A percentile compares a stretch with the other conserved stretches of the same genome.
These are phyloP conservation scores for Aldrovandia affinis DNA, from an alignment of 2,797 vertebrate genomes.

Conservation along the genomic window DNA sequence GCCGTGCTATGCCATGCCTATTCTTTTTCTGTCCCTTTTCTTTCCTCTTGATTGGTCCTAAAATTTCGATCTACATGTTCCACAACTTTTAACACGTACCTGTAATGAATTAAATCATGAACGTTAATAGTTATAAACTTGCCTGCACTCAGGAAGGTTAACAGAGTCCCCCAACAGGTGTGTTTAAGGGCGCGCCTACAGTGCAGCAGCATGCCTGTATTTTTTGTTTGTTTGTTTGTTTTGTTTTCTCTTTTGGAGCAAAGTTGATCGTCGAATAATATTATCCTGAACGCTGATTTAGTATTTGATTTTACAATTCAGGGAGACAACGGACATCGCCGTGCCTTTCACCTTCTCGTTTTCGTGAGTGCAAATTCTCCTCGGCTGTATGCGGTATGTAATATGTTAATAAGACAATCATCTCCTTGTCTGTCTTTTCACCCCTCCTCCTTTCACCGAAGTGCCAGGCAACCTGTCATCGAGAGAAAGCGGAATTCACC, in stretches of 20 bases:
- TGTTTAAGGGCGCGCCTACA: background rate
- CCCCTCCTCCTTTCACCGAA: background rate
- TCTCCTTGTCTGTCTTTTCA: conserved; percentile 5
- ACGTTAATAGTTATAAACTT: conserved; percentile 34
- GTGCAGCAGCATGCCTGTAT: background rate
- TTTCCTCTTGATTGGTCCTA: no score
- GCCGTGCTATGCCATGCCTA: no score
- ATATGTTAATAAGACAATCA: conserved; percentile 1
- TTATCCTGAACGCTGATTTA: background rate
- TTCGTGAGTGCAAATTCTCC: background rate
- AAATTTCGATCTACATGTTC: background rate
- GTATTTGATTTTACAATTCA: background rate
- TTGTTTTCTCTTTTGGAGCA: background rate
- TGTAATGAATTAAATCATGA: background rate
- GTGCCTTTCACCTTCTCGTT: background rate
- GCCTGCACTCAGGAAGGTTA: conserved; percentile 53
- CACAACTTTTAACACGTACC: background rate
- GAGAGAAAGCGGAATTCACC: conserved; percentile 41
- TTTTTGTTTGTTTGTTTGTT: background rate
- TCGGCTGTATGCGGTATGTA: background rate
- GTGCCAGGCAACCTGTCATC: conserved; percentile 12
- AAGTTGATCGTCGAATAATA: background rate
- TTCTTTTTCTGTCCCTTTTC: no score
- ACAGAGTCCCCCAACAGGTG: background rate
- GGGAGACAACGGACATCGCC: background rate